A percentile compares a stretch with the other conserved stretches of the same genome.
Evolutionary conservation across 2,113 vertebrate species (phyloP).

Genomic region (Ceyx melanurus): DNA sequence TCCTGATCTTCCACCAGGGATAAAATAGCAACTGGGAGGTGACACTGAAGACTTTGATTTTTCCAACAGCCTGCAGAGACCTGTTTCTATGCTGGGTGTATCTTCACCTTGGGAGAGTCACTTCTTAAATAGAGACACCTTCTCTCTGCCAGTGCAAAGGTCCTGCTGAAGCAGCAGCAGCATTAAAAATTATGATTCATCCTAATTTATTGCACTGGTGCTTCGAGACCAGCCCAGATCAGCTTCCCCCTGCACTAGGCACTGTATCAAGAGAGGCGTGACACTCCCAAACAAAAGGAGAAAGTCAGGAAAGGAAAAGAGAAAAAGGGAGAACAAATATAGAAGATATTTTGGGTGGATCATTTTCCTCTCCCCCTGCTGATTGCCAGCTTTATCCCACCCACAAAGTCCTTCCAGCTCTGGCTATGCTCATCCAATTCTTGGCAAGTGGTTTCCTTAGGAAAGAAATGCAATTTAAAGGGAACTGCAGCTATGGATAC

Average conservation of each 20-base stretch:
- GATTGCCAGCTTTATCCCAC: constrained; percentile 36
- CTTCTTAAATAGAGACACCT: neutral
- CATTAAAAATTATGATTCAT: constrained; percentile 25
- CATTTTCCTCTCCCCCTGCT: neutral
- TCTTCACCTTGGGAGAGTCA: neutral
- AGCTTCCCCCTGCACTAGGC: neutral
- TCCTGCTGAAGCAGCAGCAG: constrained; percentile 21
- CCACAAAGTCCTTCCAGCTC: constrained; percentile 37
- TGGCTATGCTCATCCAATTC: neutral
- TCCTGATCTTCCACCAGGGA: neutral
- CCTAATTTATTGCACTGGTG: neutral
- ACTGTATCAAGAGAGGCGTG: neutral
- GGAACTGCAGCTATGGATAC: neutral
- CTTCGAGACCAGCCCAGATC: neutral
- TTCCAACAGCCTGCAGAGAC: neutral
- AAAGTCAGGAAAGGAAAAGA: neutral
- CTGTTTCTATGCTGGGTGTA: neutral
- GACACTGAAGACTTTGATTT: neutral
- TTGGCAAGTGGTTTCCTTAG: neutral
- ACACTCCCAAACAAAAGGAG: neutral
- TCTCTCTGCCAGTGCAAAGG: neutral
- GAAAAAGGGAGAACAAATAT: neutral
- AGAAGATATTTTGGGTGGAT: constrained; percentile 7
- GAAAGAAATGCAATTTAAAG: constrained; percentile 10
- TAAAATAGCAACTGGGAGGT: neutral